Evolutionary conservation across 2,888 invertebrate genomes (phyloP).

Genomic region (Ctenicera cuprea): DNA sequence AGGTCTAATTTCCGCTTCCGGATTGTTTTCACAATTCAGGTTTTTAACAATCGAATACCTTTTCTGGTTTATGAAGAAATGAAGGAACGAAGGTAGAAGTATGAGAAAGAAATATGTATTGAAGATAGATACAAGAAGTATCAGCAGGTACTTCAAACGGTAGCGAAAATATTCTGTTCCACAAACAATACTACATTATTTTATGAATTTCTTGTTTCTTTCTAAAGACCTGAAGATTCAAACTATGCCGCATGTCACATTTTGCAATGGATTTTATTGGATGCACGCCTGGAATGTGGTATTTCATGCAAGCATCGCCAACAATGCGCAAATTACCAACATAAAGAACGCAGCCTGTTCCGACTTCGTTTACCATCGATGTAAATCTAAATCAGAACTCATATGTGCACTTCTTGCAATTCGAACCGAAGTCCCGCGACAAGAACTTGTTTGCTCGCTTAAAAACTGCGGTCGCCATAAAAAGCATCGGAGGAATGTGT

Average conservation of each 20-base stretch:
- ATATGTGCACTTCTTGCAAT: conserved; percentile 43
- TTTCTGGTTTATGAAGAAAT: no score
- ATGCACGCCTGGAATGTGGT: conserved; percentile 38
- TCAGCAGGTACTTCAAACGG: no score
- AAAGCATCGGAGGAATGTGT: conserved; percentile 43
- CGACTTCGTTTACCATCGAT: conserved; percentile 36
- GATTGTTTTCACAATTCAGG: no score
- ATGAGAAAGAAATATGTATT: no score
- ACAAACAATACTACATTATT: no score
- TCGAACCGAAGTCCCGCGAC: conserved; percentile 38
- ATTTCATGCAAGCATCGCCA: conserved; percentile 41
- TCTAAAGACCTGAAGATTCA: no score
- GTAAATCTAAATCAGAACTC: conserved; percentile 46
- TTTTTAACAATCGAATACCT: no score
- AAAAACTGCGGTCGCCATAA: conserved; percentile 40
- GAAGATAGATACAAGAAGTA: no score
- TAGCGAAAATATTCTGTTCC: no score
- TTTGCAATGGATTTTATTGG: conserved; percentile 37
- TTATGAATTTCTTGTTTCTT: no score
- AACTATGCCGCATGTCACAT: conserved; percentile 21
- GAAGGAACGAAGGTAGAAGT: no score
- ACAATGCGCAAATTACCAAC: conserved; percentile 43
- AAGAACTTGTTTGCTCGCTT: conserved; percentile 40
- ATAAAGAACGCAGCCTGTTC: conserved; percentile 36
- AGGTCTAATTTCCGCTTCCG: no score